Base-by-base conservation (phyloP, 1,140 invertebrate species). In the Drosophila novamexicana region DNA sequence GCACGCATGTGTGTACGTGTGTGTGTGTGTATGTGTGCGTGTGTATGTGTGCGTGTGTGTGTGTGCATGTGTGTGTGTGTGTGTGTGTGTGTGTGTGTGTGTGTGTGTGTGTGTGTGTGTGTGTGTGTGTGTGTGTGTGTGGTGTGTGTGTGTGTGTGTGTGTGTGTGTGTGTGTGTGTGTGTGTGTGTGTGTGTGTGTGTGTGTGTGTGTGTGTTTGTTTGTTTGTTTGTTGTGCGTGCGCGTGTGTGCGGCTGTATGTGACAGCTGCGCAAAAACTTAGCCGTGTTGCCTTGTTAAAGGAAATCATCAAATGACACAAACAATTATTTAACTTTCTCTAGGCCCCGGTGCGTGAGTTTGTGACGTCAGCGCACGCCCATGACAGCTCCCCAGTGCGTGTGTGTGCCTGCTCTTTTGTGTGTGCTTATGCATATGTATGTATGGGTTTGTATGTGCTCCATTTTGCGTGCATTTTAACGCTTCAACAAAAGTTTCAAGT, bases 291-390 rank as follows among this genome's bases (percentile, higher is more conserved):
- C 74, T 79, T 79, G 77, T 88, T 80, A 68, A 52, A 84, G 83
- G 84, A 88, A 89, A 88, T 88, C 83, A 88, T 84, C 84, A 88
- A 86, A 84, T 89, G 84, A 89, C 83, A 88, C 85, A 88, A 88
- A 88, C 83, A 88, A 89, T 88, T 88, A 88, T 88, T 88, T 89
- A 88, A 89, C 84, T 88, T 89, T 88, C 63, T 77, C 77, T 88
- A 80, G 84, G 74, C 65, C n/a, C 69, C 45, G 73, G 76, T 88
- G 83, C 77, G 83, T 83, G 84, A 80, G 67, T 18, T 42, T 63
- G 68, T 86, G 82, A 86, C 82, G 82, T 86, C 83, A 85, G 40
- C 34, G 50, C 40, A 69, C 67, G 52, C 49, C 45, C 59, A 50
- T 79, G 75, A 75, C 77, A 77, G 69, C 74, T 79, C 59, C 65